phyloP scores from a whole-genome alignment of 2,888 invertebrate species.

The Epinotia brunnichana region DNA sequence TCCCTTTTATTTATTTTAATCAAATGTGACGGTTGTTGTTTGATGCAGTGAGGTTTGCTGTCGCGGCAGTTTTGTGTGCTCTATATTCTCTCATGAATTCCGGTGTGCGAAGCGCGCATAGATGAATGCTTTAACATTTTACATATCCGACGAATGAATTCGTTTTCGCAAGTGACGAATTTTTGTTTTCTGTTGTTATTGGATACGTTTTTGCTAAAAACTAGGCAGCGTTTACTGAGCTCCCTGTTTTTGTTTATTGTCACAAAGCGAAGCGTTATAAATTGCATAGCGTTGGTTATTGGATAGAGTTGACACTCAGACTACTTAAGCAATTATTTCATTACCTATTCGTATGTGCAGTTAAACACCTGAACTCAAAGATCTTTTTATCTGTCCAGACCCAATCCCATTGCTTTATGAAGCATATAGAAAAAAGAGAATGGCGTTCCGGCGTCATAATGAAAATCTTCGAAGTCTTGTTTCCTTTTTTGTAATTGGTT shows the following conservation, averaged over 20 bases:
- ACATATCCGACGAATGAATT: conserved; percentile 80
- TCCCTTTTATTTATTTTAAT: conserved; percentile 80
- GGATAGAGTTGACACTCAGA: neutral
- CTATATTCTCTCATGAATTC: conserved; percentile 77
- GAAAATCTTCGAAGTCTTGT: conserved; percentile 71
- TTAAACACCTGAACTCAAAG: conserved; percentile 48
- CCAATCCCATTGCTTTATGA: conserved; percentile 55
- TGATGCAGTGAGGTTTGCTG: conserved; percentile 72
- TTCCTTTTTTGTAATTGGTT: conserved; percentile 76
- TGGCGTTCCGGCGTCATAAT: conserved; percentile 60
- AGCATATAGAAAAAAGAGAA: conserved; percentile 55
- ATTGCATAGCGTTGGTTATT: neutral
- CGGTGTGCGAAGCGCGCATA: conserved; percentile 71
- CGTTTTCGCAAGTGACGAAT: conserved; percentile 67
- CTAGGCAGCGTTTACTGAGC: conserved; percentile 13
- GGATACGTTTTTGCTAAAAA: conserved; percentile 57
- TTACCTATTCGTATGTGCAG: conserved; percentile 29
- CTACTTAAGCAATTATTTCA: neutral
- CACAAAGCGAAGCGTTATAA: conserved; percentile 6
- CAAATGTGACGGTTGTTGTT: conserved; percentile 76
- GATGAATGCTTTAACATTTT: conserved; percentile 82
- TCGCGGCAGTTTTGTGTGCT: conserved; percentile 71
- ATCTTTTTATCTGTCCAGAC: conserved; percentile 54
- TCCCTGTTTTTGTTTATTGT: conserved; percentile 55
- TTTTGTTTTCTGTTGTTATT: conserved; percentile 74